Percentiles rank a stretch among this genome's conserved stretches.
Evolutionary conservation across 2,888 invertebrate genomes (phyloP).

Genomic region (Ferrisia virgata): DNA sequence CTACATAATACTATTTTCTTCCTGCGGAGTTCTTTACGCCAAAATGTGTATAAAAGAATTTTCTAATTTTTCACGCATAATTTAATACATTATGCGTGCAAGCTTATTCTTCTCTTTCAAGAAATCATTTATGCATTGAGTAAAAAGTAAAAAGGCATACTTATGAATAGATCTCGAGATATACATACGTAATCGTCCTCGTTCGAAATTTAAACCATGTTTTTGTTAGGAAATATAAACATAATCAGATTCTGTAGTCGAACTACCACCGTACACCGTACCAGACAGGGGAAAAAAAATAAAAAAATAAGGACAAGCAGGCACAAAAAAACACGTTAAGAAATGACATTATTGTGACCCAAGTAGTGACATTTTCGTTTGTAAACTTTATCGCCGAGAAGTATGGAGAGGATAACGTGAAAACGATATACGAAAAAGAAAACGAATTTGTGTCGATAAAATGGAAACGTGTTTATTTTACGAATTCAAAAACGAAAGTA

Average conservation of each 20-base stretch:
- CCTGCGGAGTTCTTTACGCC: neutral
- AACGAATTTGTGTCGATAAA: neutral
- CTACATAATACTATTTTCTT: neutral
- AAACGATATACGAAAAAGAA: neutral
- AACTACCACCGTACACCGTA: too few relatives aligned
- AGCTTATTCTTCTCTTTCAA: too few relatives aligned
- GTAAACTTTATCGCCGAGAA: neutral
- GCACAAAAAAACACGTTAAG: neutral
- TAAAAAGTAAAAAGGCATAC: too few relatives aligned
- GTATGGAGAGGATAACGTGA: neutral
- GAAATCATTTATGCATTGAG: too few relatives aligned
- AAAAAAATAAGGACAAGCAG: neutral
- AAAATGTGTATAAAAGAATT: too few relatives aligned
- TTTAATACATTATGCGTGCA: too few relatives aligned
- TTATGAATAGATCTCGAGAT: too few relatives aligned
- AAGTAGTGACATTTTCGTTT: neutral
- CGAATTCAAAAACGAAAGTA: neutral
- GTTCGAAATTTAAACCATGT: too few relatives aligned
- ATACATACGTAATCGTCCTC: too few relatives aligned
- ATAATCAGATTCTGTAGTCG: too few relatives aligned
- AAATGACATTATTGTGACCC: neutral
- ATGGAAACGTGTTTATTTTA: conserved; percentile 2
- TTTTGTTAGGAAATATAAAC: too few relatives aligned
- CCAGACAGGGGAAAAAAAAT: neutral
- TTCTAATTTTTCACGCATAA: too few relatives aligned